Evolutionary conservation across 1,140 invertebrate genomes (phyloP).

Genomic region (Mamestra configurata): DNA sequence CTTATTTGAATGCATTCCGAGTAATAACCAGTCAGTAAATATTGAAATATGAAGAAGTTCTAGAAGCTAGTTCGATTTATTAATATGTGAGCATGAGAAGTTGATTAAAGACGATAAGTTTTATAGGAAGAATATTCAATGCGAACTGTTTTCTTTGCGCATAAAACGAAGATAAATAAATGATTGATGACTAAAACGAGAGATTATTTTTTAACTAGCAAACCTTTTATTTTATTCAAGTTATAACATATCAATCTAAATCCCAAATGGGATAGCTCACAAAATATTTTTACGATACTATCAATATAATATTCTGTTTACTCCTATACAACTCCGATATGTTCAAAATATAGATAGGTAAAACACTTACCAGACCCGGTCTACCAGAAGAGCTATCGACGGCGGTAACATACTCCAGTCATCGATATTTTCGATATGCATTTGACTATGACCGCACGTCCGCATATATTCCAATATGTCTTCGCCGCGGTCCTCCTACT

Average conservation of each 20-base stretch:
- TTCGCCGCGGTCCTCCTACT: background rate
- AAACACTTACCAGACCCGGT: slow-evolving; percentile 8
- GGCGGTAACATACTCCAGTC: slow-evolving; percentile 2
- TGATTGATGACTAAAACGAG: too few species aligned
- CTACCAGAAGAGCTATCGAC: slow-evolving; percentile 18
- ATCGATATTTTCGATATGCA: slow-evolving; percentile 31
- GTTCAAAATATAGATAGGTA: slow-evolving; percentile 18
- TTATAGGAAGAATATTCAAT: too few species aligned
- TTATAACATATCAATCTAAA: too few species aligned
- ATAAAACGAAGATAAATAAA: too few species aligned
- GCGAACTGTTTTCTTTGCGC: too few species aligned
- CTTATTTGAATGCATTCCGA: background rate
- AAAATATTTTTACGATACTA: too few species aligned
- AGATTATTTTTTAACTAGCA: too few species aligned
- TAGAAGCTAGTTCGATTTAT: background rate
- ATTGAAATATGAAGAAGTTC: background rate
- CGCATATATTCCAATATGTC: too few species aligned
- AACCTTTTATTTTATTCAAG: too few species aligned
- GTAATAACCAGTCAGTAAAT: background rate
- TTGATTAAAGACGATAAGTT: too few species aligned
- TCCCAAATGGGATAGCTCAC: too few species aligned
- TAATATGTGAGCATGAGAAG: background rate
- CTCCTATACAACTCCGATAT: background rate
- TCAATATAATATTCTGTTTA: slow-evolving; percentile 12
- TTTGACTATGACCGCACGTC: background rate